phyloP scores from a whole-genome alignment of 2,797 vertebrate species.

The Helicolenus hilgendorfi region DNA sequence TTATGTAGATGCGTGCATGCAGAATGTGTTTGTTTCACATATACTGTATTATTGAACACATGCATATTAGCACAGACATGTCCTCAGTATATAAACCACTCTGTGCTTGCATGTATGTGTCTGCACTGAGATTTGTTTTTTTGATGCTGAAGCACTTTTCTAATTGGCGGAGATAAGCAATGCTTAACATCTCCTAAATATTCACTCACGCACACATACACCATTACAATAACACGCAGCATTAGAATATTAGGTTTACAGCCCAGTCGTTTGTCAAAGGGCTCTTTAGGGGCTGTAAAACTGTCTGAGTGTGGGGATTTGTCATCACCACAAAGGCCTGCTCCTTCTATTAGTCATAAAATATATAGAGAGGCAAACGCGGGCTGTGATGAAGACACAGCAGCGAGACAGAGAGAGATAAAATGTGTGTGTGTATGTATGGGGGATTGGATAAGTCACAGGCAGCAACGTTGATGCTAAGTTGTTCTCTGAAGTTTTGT shows the following conservation, averaged over 20 bases:
- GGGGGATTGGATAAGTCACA: slow-evolving; percentile 19
- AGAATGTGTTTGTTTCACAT: background rate
- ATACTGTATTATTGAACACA: background rate
- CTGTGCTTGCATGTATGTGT: background rate
- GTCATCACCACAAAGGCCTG: slow-evolving; percentile 93
- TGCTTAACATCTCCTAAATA: slow-evolving; percentile 93
- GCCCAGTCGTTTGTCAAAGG: slow-evolving; percentile 92
- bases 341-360: slow-evolving; percentile 95
- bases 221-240: slow-evolving; percentile 86
- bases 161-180: slow-evolving; percentile 93
- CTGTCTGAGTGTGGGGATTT: slow-evolving; percentile 93
- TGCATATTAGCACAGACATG: background rate
- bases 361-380: slow-evolving; percentile 90
- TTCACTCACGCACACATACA: slow-evolving; percentile 64
- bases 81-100: slow-evolving; percentile 34
- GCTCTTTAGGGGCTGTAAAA: slow-evolving; percentile 97
- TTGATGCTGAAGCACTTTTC: slow-evolving; percentile 81
- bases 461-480: slow-evolving; percentile 25
- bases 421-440: slow-evolving; percentile 1
- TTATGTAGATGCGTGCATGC: background rate
- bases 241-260: slow-evolving; percentile 95
- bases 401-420: slow-evolving; percentile 37
- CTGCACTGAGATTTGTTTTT: slow-evolving; percentile 37
- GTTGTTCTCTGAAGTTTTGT: slow-evolving; percentile 82
- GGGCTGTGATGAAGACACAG: slow-evolving; percentile 71